Conservation (phyloP, 35 echinoderm and acorn worm genomes). For the Apostichopus californicus region DNA sequence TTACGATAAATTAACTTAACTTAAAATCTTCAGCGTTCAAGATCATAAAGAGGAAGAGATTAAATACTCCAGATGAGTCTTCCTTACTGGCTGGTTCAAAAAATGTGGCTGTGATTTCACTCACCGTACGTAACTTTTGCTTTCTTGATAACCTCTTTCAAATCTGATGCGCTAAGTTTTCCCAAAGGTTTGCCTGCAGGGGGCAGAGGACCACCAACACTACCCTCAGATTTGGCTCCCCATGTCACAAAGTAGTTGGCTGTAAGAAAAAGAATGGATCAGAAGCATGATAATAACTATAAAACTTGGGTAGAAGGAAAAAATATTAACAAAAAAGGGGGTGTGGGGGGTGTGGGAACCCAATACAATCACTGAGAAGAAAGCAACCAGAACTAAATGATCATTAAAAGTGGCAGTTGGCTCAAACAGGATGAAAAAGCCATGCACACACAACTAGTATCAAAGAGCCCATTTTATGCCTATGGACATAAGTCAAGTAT, state of each 20-base stretch:
- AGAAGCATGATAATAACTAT: no score
- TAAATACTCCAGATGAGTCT: background rate
- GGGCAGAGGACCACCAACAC: slow-evolving; percentile 64
- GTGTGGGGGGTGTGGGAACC: no score
- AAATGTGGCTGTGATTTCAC: background rate
- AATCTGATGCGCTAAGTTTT: slow-evolving; percentile 79
- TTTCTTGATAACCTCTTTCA: slow-evolving; percentile 97
- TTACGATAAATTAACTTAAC: no score
- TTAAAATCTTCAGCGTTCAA: no score
- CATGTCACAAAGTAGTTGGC: slow-evolving; percentile 92
- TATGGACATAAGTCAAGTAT: no score
- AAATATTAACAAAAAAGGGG: background rate
- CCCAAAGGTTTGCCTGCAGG: slow-evolving; percentile 88
- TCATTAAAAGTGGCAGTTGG: no score
- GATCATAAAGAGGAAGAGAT: no score
- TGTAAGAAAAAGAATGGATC: background rate
- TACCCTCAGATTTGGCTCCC: slow-evolving; percentile 84
- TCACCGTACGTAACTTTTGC: slow-evolving; percentile 87
- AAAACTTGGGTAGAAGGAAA: background rate
- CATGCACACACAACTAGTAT: no score
- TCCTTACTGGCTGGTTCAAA: no score
- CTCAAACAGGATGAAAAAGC: no score
- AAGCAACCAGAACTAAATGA: no score
- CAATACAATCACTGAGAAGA: background rate
- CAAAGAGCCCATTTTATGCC: no score